Percentiles rank a stretch among this genome's conserved stretches.
Evolutionary conservation across 2,113 vertebrate species (phyloP).

Genomic region (Callochromis pleurospilus): DNA sequence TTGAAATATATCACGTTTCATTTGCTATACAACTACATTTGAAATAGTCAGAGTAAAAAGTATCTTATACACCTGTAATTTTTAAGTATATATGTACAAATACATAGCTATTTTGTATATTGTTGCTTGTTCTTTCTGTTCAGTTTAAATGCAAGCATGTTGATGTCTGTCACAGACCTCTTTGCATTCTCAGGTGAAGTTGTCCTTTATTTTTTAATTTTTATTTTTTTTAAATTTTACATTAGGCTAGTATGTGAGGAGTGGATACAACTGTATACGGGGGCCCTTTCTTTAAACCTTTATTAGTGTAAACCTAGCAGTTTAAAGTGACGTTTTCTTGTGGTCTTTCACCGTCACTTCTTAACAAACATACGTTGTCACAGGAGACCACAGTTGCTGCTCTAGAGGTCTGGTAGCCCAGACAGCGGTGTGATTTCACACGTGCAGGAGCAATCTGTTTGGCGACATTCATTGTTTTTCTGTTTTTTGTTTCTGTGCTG

Average conservation of each 20-base stretch:
- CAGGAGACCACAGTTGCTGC: background rate
- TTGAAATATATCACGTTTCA: conserved; percentile 38
- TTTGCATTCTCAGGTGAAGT: conserved; percentile 69
- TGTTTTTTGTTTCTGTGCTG: background rate
- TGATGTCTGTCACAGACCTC: conserved; percentile 58
- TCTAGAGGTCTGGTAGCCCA: background rate
- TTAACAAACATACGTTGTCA: background rate
- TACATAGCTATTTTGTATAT: conserved; percentile 72
- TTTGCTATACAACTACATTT: conserved; percentile 51
- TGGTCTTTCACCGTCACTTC: background rate
- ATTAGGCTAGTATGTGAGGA: conserved; percentile 15
- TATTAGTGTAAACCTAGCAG: background rate
- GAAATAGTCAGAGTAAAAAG: conserved; percentile 48
- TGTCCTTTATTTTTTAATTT: background rate
- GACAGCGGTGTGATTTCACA: background rate
- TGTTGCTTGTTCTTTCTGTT: conserved; percentile 60
- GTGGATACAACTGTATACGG: background rate
- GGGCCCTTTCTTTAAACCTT: background rate
- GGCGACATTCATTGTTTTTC: background rate
- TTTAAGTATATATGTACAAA: conserved; percentile 67
- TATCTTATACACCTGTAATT: conserved; percentile 63
- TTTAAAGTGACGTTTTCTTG: conserved; percentile 4
- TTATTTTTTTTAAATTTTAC: background rate
- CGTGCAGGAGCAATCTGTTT: background rate
- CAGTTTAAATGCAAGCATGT: conserved; percentile 58